Base-by-base conservation (phyloP, 1,140 invertebrate species). In the Ceratosolen solmsi region DNA sequence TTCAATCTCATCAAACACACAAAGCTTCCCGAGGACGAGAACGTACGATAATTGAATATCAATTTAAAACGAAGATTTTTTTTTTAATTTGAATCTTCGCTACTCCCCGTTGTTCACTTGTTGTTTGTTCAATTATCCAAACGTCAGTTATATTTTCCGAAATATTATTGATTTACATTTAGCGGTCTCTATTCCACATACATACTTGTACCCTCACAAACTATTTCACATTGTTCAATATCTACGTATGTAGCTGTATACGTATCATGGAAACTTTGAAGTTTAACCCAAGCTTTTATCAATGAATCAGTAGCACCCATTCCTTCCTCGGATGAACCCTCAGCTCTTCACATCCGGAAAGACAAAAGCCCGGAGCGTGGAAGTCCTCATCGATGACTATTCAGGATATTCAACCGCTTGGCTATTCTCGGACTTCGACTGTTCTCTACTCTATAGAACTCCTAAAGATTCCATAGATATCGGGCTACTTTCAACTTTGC, bases 301-400 rank as follows among this genome's bases (percentile, higher is more conserved):
- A 41, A 25, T 17, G 20, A 33, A 36, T 1, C 7, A 46, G 13
- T 22, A 78, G 22, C 33, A 80, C 71, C 33, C 51, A 8, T 25
- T 7, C 20, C n/a, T 77, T 49, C 36, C 30, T 41, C 46, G 46
- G 49, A 54, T 54, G 63, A 60, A 22, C 65, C 9, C 15, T 36
- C 25, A 56, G 15, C n/a, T 75, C 33, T 38, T 25, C 54, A 30
- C 41, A 33, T 38, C 17, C n/a, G 25, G 70, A 72, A 49, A 46
- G 41, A 73, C 51, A 73, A 73, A 72, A n/a, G 78, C 51, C 38
- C 17, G 22, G 8, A 38, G 36, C 27, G 4, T 22, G 56, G 60
- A 77, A 51, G 38, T 73, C 17, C 58, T 65, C 56, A 8, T 74
- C 58, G 46, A 73, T 73, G 78, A 73, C 54, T 72, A 46, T 56